phyloP scores from a whole-genome alignment of 2,113 vertebrate species.

The Dipodomys merriami region DNA sequence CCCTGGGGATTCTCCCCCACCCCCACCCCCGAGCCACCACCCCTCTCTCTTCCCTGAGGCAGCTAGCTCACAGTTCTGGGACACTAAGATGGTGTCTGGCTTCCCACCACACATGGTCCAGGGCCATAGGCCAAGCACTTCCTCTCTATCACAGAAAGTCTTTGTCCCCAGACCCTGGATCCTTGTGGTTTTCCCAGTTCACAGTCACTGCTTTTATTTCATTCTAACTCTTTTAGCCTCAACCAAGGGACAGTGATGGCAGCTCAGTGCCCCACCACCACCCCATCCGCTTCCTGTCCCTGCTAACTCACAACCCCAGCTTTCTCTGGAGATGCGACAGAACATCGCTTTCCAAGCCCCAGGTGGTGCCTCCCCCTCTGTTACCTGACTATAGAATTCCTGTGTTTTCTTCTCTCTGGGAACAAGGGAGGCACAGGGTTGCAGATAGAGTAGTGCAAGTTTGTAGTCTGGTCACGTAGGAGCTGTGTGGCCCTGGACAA shows the following conservation, averaged over 20 bases:
- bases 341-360: neutral
- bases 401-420: neutral
- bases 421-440: neutral
- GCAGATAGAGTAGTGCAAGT: neutral
- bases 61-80: fast-evolving
- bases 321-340: neutral
- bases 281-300: neutral
- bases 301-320: neutral
- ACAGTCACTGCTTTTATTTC: neutral
- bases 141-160: neutral
- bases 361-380: neutral
- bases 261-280: too few species aligned
- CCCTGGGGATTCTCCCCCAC: neutral
- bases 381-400: neutral
- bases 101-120: neutral
- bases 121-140: neutral
- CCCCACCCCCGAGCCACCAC: neutral
- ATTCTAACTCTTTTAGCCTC: neutral
- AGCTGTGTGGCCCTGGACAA: neutral
- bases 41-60: neutral
- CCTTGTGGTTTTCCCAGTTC: neutral
- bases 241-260: neutral
- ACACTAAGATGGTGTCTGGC: neutral
- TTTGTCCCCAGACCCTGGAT: neutral
- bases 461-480: neutral